These are phyloP conservation scores for Plumapathes pennacea DNA, from an alignment of 92 coral and sea anemone genomes.

Conservation along the genomic window DNA sequence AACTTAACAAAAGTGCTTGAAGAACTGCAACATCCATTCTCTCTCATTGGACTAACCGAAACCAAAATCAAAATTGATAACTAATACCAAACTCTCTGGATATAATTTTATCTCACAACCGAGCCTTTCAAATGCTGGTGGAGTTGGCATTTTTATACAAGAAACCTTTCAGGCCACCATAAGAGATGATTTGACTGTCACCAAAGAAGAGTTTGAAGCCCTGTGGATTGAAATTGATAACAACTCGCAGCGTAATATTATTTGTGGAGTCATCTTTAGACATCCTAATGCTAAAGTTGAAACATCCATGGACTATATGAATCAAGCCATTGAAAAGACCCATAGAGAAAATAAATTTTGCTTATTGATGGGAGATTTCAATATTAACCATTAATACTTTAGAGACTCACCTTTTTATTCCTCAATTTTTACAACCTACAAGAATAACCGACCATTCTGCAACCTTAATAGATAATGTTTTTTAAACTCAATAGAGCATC, in stretches of 20 bases:
- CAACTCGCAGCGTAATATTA: conserved; percentile 36
- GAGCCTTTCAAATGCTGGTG: conserved; percentile 46
- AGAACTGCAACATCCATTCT: conserved; percentile 35
- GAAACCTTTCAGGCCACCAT: conserved; percentile 10
- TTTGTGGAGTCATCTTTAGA: conserved; percentile 63
- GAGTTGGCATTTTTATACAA: conserved; percentile 33
- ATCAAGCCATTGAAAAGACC: conserved; percentile 35
- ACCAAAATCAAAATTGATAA: conserved; percentile 46
- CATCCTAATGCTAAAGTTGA: conserved; percentile 55
- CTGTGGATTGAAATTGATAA: conserved; percentile 63
- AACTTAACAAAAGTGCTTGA: conserved; percentile 38
- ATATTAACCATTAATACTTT: conserved; percentile 52
- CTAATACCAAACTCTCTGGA: conserved; percentile 23
- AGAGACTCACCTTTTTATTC: conserved; percentile 27
- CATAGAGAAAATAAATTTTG: conserved; percentile 45
- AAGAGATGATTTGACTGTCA: conserved; percentile 23
- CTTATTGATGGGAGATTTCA: conserved; percentile 20
- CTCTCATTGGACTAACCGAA: conserved; percentile 60
- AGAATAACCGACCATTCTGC: conserved; percentile 39
- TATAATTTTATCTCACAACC: conserved; percentile 54
- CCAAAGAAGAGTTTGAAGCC: conserved; percentile 51
- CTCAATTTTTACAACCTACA: conserved; percentile 51
- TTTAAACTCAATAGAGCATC: conserved; percentile 37
- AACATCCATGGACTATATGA: conserved; percentile 29
- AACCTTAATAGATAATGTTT: conserved; percentile 61